Base-by-base conservation (phyloP, 1,140 invertebrate species). In the Pararge aegeria region DNA sequence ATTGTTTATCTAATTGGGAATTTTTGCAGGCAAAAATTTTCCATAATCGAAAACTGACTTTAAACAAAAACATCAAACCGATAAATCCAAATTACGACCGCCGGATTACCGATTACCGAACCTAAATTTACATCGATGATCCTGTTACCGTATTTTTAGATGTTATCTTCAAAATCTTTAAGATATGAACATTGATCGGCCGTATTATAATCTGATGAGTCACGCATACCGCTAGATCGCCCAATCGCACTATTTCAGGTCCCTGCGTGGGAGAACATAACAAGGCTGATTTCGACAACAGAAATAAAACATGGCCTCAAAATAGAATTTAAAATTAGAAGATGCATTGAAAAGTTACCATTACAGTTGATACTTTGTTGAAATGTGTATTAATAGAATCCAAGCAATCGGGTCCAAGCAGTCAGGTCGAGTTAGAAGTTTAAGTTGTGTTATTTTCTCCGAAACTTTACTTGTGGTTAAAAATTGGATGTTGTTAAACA, bases 251-350 rank as follows among this genome's bases (percentile, higher is more conserved):
- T 78, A 81, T 82, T 84, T 84, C 61, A 64, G 72, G 55, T 63
- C 58, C 50, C 61, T 64, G 75, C 79, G 85, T 89, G 77, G 86
- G 83, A 71, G 75, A 70, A 70, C 54, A 82, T 61, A 88, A 86
- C 83, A 86, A 87, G 83, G 75, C 82, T 83, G 68, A 66, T 82
- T 84, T 83, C 71, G 70, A 76, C 77, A 75, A 75, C 76, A 75
- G 79, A 79, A 75, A 78, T 77, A 62, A 59, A 1, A 24, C 24
- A 61, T 70, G 61, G 64, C 52, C 69, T 70, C 62, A 62, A 80
- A 82, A 78, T 74, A 78, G 76, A 67, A 62, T 69, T 67, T 74
- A 83, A 72, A 80, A 77, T 75, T 77, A 84, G 74, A 66, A 60
- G 6, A 55, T 68, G 61, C 57, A 70, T 63, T 71, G 64, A 69